Conservation (phyloP, 2,113 vertebrate genomes). For the Bucco capensis region DNA sequence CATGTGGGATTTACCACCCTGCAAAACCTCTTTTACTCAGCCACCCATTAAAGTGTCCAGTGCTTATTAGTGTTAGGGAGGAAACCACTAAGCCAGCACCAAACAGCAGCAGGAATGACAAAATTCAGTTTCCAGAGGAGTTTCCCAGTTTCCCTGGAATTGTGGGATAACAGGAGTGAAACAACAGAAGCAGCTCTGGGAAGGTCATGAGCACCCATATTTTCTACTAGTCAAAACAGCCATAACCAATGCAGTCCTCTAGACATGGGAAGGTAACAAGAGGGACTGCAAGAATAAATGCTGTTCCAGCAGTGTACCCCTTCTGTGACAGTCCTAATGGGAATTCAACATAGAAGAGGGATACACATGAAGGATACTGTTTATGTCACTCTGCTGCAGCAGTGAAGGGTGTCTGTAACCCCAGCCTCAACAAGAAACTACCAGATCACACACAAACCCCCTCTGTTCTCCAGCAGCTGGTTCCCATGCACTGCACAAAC, state of each 20-base stretch:
- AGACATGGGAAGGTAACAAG: neutral
- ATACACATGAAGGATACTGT: neutral
- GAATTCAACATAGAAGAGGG: neutral
- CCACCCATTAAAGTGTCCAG: neutral
- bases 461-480: neutral
- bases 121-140: neutral
- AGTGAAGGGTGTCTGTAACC: neutral
- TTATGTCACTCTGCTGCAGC: neutral
- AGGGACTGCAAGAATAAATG: neutral
- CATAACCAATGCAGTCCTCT: neutral
- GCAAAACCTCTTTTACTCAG: neutral
- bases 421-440: neutral
- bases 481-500: neutral
- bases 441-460: neutral
- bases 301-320: neutral
- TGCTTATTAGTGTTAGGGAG: neutral
- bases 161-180: neutral
- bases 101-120: neutral
- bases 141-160: neutral
- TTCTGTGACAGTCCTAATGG: neutral
- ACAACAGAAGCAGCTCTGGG: neutral
- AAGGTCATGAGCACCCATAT: neutral
- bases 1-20: neutral
- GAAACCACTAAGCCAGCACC: neutral
- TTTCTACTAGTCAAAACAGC: neutral